phyloP scores from a whole-genome alignment of 2,888 invertebrate species.

The Tetramorium bicarinatum region DNA sequence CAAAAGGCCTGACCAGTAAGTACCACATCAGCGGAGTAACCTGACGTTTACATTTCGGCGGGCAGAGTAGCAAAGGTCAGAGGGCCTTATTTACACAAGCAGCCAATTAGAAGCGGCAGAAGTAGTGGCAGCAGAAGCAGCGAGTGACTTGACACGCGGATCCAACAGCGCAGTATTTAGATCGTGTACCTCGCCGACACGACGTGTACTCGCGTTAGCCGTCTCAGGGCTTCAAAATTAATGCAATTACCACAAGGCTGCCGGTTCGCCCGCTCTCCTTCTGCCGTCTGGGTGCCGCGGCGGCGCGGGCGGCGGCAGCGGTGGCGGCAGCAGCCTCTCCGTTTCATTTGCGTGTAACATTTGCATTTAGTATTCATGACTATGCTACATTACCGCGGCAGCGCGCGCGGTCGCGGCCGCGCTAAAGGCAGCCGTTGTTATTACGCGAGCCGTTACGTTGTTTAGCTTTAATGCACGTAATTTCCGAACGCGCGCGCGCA shows the following conservation, averaged over 20 bases:
- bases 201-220: slow-evolving; percentile 52
- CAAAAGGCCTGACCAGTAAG: slow-evolving; percentile 1
- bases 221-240: slow-evolving; percentile 54
- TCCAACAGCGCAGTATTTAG: slow-evolving; percentile 44
- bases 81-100: slow-evolving; percentile 22
- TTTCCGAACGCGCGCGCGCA: slow-evolving; percentile 54
- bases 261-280: slow-evolving; percentile 3
- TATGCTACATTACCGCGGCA: slow-evolving; percentile 55
- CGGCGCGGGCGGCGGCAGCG: not conserved
- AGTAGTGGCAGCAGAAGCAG: not conserved
- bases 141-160: slow-evolving; percentile 28
- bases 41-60: not conserved
- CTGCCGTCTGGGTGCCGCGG: not conserved
- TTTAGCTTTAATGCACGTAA: slow-evolving; percentile 64
- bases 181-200: slow-evolving; percentile 44
- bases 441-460: slow-evolving; percentile 61
- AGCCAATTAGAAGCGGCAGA: not conserved
- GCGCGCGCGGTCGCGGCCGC: slow-evolving; percentile 29
- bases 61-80: not conserved
- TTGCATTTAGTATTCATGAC: slow-evolving; percentile 57
- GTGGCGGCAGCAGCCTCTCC: slow-evolving; percentile 12
- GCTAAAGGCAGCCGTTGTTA: slow-evolving; percentile 49
- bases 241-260: slow-evolving; percentile 54
- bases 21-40: not conserved
- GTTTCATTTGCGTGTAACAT: slow-evolving; percentile 59